A percentile compares a stretch with the other conserved stretches of the same genome.
phyloP scores from a whole-genome alignment of 2,797 vertebrate species.

The Oreochromis mossambicus region DNA sequence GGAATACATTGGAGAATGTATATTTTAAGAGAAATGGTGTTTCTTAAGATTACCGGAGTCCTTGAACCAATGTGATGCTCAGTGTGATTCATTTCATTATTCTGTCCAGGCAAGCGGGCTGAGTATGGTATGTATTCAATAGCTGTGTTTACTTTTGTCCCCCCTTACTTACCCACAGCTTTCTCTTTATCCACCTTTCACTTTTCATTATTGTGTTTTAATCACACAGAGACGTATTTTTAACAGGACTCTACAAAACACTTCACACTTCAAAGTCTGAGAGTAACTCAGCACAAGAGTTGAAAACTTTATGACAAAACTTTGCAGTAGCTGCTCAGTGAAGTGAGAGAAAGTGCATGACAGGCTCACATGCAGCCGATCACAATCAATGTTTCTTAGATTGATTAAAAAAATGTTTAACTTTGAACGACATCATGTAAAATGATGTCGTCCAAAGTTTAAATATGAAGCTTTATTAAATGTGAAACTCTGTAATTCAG shows the following conservation, averaged over 20 bases:
- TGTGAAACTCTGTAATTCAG: conserved; percentile 58
- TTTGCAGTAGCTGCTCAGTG: not conserved
- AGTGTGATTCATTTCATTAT: conserved; percentile 20
- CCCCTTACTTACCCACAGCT: conserved; percentile 43
- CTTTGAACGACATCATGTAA: not conserved
- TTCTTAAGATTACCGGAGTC: not conserved
- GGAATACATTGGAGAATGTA: not conserved
- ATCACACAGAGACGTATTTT: not conserved
- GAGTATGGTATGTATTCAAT: conserved; percentile 69
- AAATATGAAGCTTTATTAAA: not conserved
- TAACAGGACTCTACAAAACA: not conserved
- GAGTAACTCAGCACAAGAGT: not conserved
- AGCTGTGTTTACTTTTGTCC: conserved; percentile 20
- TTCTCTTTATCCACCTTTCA: not conserved
- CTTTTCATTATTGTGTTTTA: not conserved
- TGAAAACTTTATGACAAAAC: not conserved
- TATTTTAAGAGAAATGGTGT: not conserved
- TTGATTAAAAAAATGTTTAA: not conserved
- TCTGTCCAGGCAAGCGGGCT: conserved; percentile 54
- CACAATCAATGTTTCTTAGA: not conserved
- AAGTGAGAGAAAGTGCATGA: not conserved
- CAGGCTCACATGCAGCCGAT: not conserved
- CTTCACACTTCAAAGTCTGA: not conserved
- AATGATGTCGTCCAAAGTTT: not conserved
- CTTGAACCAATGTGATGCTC: not conserved